These are phyloP conservation scores for Lithobates sylvaticus DNA, from an alignment of 2,797 vertebrate species.

Conservation along the genomic window DNA sequence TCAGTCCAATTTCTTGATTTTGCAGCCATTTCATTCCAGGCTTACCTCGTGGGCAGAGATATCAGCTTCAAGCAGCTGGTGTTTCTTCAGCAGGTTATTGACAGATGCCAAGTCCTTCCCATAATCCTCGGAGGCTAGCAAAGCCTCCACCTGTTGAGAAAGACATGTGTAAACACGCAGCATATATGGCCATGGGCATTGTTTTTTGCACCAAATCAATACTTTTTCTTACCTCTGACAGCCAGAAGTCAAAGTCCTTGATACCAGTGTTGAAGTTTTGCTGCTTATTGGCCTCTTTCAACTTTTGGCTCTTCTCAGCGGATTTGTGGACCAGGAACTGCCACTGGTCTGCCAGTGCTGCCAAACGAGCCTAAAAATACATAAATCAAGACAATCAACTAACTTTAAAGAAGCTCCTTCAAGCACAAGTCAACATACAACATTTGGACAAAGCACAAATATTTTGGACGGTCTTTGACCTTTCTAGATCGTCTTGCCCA, in stretches of 20 bases:
- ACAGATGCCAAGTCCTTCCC: slow-evolving; percentile 98
- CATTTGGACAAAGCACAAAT: too few relatives aligned
- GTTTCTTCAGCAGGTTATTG: slow-evolving; percentile 97
- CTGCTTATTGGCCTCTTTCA: slow-evolving; percentile 98
- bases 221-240: slow-evolving; percentile 88
- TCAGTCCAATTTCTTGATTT: too few relatives aligned
- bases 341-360: slow-evolving; percentile 94
- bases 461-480: too few relatives aligned
- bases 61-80: slow-evolving; percentile 95
- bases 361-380: slow-evolving; percentile 83
- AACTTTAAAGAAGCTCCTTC: too few relatives aligned
- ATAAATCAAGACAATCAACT: too few relatives aligned
- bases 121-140: slow-evolving; percentile 97
- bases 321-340: slow-evolving; percentile 98
- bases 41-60: slow-evolving; percentile 97
- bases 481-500: too few relatives aligned
- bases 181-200: not conserved
- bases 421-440: too few relatives aligned
- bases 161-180: not conserved
- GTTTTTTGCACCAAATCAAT: not conserved
- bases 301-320: slow-evolving; percentile 97
- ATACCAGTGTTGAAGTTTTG: slow-evolving; percentile 99
- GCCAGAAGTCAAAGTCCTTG: slow-evolving; percentile 99
- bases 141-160: slow-evolving; percentile 89
- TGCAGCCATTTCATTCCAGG: not conserved